A percentile compares a stretch with the other conserved stretches of the same genome.
Conservation (phyloP, 2,113 vertebrate genomes). For the Zosterops pallidus region DNA sequence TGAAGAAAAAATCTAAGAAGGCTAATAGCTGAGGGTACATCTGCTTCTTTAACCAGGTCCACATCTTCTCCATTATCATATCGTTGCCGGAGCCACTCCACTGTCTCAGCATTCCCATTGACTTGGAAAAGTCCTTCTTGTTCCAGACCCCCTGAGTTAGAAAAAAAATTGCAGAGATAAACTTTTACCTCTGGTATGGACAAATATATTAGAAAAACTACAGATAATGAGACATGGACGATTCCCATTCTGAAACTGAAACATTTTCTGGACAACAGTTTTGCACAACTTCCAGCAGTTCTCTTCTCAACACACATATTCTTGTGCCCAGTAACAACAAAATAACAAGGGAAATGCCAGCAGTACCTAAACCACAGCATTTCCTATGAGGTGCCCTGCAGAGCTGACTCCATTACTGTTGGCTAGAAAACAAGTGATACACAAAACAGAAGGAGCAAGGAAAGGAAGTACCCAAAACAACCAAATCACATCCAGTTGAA, state of each 20-base stretch:
- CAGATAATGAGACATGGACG: neutral
- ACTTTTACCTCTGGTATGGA: neutral
- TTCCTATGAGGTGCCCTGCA: neutral
- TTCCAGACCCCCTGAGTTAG: constrained; percentile 86
- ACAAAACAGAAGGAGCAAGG: neutral
- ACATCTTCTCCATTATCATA: constrained; percentile 94
- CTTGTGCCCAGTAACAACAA: neutral
- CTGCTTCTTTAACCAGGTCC: constrained; percentile 94
- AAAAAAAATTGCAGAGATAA: constrained; percentile 32
- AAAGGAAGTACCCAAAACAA: neutral
- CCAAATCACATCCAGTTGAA: neutral
- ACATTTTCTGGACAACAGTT: neutral
- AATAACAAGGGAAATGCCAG: neutral
- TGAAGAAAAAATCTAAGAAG: constrained; percentile 97
- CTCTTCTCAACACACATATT: neutral
- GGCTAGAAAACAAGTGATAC: neutral
- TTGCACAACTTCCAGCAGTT: neutral
- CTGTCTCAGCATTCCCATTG: constrained; percentile 95
- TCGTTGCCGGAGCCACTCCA: constrained; percentile 95
- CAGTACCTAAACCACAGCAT: neutral
- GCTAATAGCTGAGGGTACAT: constrained; percentile 95
- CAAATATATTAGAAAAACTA: neutral
- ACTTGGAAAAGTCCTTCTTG: constrained; percentile 97
- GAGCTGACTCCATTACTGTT: neutral
- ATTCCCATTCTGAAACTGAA: neutral